Evolutionary conservation across 2,888 invertebrate genomes (phyloP), one percentile per base, ranked within the genome.

Genomic region (Lepidocyrtoides sp.): DNA sequence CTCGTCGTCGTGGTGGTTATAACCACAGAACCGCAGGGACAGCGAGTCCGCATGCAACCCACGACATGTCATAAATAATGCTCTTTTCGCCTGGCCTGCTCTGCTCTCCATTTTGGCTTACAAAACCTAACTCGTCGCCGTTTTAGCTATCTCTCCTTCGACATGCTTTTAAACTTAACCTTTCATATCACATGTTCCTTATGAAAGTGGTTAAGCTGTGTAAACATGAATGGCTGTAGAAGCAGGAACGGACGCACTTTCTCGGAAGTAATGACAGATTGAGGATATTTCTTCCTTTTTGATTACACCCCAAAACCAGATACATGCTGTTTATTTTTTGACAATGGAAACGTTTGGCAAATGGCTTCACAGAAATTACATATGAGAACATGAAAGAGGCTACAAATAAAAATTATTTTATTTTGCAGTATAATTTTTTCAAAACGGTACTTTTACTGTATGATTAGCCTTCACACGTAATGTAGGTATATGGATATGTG

Each of bases 51-150:
- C 81, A 88, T 88, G 66, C 66, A 88, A 69, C 66, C 87, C 87
- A 81, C 87, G 81, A 88, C 87, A 88, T 81, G 87, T 88, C 87
- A 88, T 88, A 88, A 88, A 88, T 88, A 81, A 88, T 88, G 81
- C 81, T 88, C 66, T 66, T 69, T 81, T 88, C 85, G 60, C 75
- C 54, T 41, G 51, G n/a, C 60, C n/a, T n/a, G n/a, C n/a, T n/a
- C 14, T 20, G 26, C 57, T 57, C 63, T 36, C 12, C 75, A 75
- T 54, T 54, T 72, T 51, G 41, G 32, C 48, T 83, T 77, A 41
- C 69, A 44, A 4, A 14, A 5, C 1, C 4, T 44, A 8, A 1
- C 44, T n/a, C 23, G 57, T 20, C 20, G 75, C 26, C 72, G 72
- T 48, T 44, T 72, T 29, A n/a, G 23, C 26, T 2, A 8, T 32